A percentile compares a stretch with the other conserved stretches of the same genome.
These are phyloP conservation scores for Raphicerus campestris DNA, from an alignment of 2,113 vertebrate species.

Conservation along the genomic window DNA sequence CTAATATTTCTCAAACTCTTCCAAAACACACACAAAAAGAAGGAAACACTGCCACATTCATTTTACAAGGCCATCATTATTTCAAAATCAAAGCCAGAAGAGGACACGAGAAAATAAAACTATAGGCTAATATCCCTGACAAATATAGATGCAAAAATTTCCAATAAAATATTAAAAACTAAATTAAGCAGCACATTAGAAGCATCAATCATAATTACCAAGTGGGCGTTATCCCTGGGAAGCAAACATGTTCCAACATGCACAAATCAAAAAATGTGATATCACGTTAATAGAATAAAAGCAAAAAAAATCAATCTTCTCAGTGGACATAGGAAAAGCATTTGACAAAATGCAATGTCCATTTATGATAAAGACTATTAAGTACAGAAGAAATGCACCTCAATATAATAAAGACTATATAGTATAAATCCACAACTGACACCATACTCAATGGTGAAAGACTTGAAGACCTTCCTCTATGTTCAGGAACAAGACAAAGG, in stretches of 20 bases:
- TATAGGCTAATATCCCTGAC: not conserved
- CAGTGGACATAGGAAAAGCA: not conserved
- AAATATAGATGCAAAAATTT: not conserved
- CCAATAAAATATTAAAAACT: not conserved
- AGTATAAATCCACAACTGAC: not conserved
- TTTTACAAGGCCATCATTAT: not conserved
- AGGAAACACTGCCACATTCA: not conserved
- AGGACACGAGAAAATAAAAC: not conserved
- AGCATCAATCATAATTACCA: not conserved
- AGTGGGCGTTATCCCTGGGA: not conserved
- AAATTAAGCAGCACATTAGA: not conserved
- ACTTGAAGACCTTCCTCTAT: not conserved
- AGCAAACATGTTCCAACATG: not conserved
- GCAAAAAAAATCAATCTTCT: not conserved
- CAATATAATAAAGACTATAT: not conserved
- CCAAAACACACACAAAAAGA: not conserved
- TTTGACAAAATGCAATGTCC: not conserved
- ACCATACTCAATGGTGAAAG: not conserved
- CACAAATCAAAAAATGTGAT: not conserved
- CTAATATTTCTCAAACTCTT: not conserved
- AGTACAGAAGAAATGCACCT: not conserved
- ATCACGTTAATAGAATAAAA: not conserved
- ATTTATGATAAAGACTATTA: not conserved
- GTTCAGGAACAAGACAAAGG: not conserved
- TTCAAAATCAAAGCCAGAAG: not conserved